A percentile compares a stretch with the other conserved stretches of the same genome.
Conservation (phyloP, 1,140 invertebrate species). For the Drosophila jambulina region DNA sequence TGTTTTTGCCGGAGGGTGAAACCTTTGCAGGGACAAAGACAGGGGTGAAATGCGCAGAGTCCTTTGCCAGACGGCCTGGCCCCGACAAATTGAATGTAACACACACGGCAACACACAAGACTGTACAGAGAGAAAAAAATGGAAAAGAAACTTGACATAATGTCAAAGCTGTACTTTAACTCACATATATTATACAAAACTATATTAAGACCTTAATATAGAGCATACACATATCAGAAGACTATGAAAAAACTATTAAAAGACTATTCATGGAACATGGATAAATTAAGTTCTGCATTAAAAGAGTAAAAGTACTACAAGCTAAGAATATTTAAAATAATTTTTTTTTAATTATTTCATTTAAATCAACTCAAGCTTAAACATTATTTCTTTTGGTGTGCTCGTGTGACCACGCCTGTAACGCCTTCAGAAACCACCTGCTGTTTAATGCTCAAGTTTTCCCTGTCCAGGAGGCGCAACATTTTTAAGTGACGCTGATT, state of each 20-base stretch:
- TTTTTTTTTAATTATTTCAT: background rate
- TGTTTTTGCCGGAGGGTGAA: conserved; percentile 17
- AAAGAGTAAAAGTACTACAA: too few relatives aligned
- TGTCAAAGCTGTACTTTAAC: background rate
- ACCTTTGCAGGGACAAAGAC: conserved; percentile 46
- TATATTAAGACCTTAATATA: too few relatives aligned
- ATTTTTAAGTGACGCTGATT: conserved; percentile 83
- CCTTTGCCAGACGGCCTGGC: conserved; percentile 44
- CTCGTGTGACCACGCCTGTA: conserved; percentile 3
- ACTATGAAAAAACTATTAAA: background rate
- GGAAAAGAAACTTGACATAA: background rate
- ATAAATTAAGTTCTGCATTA: background rate
- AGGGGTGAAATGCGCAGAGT: conserved; percentile 7
- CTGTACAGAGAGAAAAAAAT: background rate
- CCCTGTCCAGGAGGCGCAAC: conserved; percentile 55
- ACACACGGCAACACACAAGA: conserved; percentile 8
- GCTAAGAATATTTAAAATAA: background rate
- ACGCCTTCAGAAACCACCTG: conserved; percentile 69
- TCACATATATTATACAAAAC: background rate
- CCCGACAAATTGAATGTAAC: conserved; percentile 50
- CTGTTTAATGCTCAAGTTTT: conserved; percentile 66
- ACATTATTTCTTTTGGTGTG: background rate
- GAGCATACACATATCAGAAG: too few relatives aligned
- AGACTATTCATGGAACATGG: background rate
- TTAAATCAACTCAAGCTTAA: background rate